Evolutionary conservation across 2,888 invertebrate genomes (phyloP).

Genomic region (Trileptium ribeirensis): DNA sequence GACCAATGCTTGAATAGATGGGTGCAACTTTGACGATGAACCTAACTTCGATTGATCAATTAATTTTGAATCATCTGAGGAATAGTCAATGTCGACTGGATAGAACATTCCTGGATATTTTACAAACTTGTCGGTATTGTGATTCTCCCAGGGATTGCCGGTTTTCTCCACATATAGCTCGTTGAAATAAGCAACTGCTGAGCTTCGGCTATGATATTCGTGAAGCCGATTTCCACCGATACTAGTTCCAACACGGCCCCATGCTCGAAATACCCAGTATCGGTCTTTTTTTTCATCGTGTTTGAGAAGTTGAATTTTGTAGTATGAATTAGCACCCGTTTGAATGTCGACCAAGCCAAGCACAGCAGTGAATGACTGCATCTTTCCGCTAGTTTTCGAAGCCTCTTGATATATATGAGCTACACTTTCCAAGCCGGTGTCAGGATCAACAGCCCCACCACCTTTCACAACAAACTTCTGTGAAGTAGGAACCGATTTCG

Average conservation of each 20-base stretch:
- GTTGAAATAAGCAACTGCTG: conserved; percentile 42
- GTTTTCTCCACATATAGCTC: conserved; percentile 68
- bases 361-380: conserved; percentile 63
- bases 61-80: conserved; percentile 45
- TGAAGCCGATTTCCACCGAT: conserved; percentile 62
- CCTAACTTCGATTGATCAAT: neutral
- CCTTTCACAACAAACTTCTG: conserved; percentile 68
- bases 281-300: conserved; percentile 61
- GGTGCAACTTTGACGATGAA: conserved; percentile 56
- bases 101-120: conserved; percentile 68
- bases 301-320: conserved; percentile 83
- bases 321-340: conserved; percentile 80
- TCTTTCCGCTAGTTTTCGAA: conserved; percentile 53
- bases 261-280: conserved; percentile 76
- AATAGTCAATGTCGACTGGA: conserved; percentile 83
- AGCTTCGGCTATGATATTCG: conserved; percentile 31
- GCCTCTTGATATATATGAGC: conserved; percentile 66
- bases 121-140: conserved; percentile 63
- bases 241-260: conserved; percentile 93
- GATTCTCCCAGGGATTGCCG: conserved; percentile 68
- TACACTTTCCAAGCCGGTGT: conserved; percentile 65
- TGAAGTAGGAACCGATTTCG: conserved; percentile 52
- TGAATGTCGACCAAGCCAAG: conserved; percentile 78
- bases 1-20: conserved; percentile 73
- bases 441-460: conserved; percentile 86